These are phyloP conservation scores for Lagopus muta DNA, from an alignment of 2,113 vertebrate genomes.

Conservation along the genomic window DNA sequence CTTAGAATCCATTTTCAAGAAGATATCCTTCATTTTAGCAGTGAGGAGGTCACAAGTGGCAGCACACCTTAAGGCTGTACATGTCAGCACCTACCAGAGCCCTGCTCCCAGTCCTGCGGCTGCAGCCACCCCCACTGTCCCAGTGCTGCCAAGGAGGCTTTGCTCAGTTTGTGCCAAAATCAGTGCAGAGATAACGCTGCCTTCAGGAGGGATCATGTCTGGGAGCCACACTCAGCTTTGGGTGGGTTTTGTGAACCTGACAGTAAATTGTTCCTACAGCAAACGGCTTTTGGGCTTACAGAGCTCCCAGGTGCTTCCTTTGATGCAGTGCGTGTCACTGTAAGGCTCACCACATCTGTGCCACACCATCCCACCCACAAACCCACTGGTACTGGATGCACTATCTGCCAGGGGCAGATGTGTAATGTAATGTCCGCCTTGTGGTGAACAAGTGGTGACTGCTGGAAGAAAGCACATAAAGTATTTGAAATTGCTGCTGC, in stretches of 20 bases:
- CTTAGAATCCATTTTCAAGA: background rate
- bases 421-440: fast-evolving
- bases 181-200: fast-evolving
- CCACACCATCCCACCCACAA: fast-evolving
- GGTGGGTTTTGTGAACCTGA: fast-evolving
- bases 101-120: fast-evolving
- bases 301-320: fast-evolving
- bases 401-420: fast-evolving
- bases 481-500: background rate
- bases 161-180: background rate
- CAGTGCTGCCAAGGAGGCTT: fast-evolving
- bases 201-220: fast-evolving
- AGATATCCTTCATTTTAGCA: background rate
- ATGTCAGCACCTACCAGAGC: fast-evolving
- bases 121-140: fast-evolving
- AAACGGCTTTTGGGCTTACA: fast-evolving
- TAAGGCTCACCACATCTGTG: fast-evolving
- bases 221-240: fast-evolving
- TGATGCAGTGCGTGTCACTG: fast-evolving
- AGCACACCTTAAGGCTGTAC: fast-evolving
- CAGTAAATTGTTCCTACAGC: background rate
- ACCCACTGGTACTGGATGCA: fast-evolving
- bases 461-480: background rate
- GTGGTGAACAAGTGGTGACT: background rate
- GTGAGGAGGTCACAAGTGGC: background rate